Base-by-base conservation (phyloP, 2,888 invertebrate species). In the Heliothis peltigera region DNA sequence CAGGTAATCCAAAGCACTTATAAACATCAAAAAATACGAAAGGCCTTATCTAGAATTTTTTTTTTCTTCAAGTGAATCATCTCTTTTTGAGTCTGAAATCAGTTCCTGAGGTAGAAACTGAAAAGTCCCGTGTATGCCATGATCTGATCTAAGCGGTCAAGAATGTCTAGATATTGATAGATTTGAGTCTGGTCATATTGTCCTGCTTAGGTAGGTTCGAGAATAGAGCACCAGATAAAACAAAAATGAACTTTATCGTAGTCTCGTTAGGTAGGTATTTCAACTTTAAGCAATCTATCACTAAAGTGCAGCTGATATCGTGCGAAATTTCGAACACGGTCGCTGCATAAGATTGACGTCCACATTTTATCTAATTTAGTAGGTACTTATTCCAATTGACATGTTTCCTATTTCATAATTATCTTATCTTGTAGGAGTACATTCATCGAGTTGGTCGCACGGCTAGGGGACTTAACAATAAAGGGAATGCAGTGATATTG, bases 391-490 rank as follows among this genome's bases (percentile, higher is more conserved):
- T 51, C 28, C 22, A 17, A 43, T 59, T 62, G 61, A 46, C 39
- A 54, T 60, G 57, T 61, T 64, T 48, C 53, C 63, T 51, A 64
- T 57, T 59, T 47, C 44, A 54, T 35, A n/a, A 48, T 0, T 67
- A 68, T 68, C 55, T 73, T 70, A 66, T 63, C 65, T 92, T 95
- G 25, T 86, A 98, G 96, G 99, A 99, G 95, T 99, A 99, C 87
- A 99, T 99, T 85, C 99, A 99, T 94, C 96, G 99, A 82, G 99
- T 99, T 19, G 99, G 99, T 18, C 96, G 99, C 84, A 99, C 99
- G 12, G 99, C 99, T 3, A 96, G 99, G 80, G 99, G 99, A 15
- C 97, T 98, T 79, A 98, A 98, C 52, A 97, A 97, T 55, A 97
- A 96, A 62, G 99, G 99, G 0, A 97, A 98, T 91, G 99, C 99